Base-by-base conservation (phyloP, 1,140 invertebrate genomes). In the Diuraphis noxia region DNA sequence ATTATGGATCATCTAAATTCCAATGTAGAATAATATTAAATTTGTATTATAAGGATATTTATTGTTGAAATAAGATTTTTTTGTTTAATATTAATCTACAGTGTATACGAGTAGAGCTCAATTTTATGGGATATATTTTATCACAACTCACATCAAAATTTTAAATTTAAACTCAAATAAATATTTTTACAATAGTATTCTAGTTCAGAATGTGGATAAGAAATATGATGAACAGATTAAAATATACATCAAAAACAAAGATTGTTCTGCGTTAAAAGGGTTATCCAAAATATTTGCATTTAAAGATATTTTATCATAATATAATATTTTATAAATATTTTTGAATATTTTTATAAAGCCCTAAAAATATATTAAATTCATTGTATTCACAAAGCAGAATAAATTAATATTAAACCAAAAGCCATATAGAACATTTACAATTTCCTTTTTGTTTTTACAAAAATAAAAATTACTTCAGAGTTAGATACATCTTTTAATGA, bases 381-480 rank as follows among this genome's bases (percentile, higher is more conserved):
- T 82, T 82, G 25, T 49, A 52, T 82, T 91, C 89, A 84, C 77
- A 82, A 52, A 91, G 43, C 46, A 30, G 6, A 91, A 82, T 81
- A 40, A 41, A 88, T 41, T 41, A 63, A 77, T 41, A 89, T 56
- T n/a, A 34, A 89, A 77, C 43, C 17, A n/a, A 77, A 89, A 89
- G 88, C 52, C 41, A 40, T 89, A 89, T 30, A 81, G 34, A 90
- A 90, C 88, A 90, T 79, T 46, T 43, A 79, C 30, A 90, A 79
- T 77, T 90, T 1, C 88, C 88, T 13, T 36, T 81, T 90, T 89
- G 38, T 43, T 90, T 90, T 81, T 79, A 90, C n/a, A 77, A 43
- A 40, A 90, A 90, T 46, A 79, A 43, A 90, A 90, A 90, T 90
- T 90, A 90, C 88, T 90, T 90, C 43, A 81, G 72, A 36, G 23